phyloP scores from a whole-genome alignment of 2,888 invertebrate genomes.

The Nemoura dubitans region DNA sequence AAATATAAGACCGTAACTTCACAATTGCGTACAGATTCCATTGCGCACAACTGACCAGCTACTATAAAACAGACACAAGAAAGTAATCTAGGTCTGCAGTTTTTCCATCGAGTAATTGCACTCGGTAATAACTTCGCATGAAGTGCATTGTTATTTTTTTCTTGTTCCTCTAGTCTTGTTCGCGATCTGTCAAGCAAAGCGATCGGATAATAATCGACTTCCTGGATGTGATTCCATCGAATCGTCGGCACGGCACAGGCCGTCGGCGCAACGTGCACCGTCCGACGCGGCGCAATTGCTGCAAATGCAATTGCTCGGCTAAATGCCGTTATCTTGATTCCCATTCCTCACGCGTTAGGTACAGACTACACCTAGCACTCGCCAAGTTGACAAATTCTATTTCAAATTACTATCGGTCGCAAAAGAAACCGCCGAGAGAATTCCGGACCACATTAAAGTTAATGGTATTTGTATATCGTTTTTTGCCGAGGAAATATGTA shows the following conservation, averaged over 20 bases:
- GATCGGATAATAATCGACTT: background rate
- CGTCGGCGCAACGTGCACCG: background rate
- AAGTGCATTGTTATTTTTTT: background rate
- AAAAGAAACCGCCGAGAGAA: background rate
- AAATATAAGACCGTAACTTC: no score
- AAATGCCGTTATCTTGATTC: constrained; percentile 1
- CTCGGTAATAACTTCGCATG: background rate
- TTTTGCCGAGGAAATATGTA: background rate
- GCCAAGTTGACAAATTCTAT: background rate
- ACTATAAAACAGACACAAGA: background rate
- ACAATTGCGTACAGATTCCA: no score
- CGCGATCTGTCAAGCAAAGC: background rate
- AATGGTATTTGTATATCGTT: background rate
- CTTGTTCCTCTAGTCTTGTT: background rate
- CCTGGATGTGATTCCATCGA: background rate
- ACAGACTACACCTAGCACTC: no score
- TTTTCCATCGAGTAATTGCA: background rate
- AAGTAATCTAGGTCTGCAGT: background rate
- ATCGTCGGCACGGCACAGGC: background rate
- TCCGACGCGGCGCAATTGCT: background rate
- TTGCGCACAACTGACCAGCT: background rate
- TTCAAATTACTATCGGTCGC: background rate
- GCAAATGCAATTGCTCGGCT: background rate
- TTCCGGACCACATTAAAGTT: background rate
- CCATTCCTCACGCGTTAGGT: background rate